These are phyloP conservation scores for Mycalesis mineus DNA, from an alignment of 2,888 invertebrate genomes.

Conservation along the genomic window DNA sequence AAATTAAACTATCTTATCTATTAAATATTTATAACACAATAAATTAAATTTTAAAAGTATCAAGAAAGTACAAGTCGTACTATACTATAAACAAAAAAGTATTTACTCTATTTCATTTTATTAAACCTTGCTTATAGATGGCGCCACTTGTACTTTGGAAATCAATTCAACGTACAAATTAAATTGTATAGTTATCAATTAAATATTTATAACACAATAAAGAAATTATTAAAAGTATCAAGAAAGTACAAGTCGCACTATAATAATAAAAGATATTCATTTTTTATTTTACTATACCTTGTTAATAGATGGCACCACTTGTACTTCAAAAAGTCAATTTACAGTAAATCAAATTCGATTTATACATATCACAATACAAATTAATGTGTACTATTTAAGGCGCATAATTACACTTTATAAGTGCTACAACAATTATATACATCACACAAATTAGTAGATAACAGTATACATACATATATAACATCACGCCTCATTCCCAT, in stretches of 20 bases:
- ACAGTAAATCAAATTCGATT: not conserved
- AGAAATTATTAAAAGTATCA: not conserved
- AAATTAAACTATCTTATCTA: not conserved
- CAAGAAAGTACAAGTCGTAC: not conserved
- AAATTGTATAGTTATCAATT: not conserved
- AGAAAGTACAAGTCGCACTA: not conserved
- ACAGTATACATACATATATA: too few relatives aligned
- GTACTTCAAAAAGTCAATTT: not conserved
- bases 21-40: not conserved
- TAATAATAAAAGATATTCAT: not conserved
- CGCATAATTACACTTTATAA: not conserved
- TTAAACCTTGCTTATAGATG: too few relatives aligned
- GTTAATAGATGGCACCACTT: not conserved
- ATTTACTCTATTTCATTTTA: too few relatives aligned
- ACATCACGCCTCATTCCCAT: too few relatives aligned
- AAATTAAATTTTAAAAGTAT: not conserved
- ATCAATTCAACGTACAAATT: too few relatives aligned
- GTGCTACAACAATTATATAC: not conserved
- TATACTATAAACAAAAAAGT: not conserved
- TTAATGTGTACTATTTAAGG: not conserved
- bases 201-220: not conserved
- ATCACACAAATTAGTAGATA: not conserved
- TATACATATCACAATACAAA: slow-evolving; percentile 6
- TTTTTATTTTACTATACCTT: too few relatives aligned
- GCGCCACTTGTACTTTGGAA: too few relatives aligned